These are phyloP conservation scores for Seira ritae DNA, from an alignment of 2,888 invertebrate genomes.

Conservation along the genomic window DNA sequence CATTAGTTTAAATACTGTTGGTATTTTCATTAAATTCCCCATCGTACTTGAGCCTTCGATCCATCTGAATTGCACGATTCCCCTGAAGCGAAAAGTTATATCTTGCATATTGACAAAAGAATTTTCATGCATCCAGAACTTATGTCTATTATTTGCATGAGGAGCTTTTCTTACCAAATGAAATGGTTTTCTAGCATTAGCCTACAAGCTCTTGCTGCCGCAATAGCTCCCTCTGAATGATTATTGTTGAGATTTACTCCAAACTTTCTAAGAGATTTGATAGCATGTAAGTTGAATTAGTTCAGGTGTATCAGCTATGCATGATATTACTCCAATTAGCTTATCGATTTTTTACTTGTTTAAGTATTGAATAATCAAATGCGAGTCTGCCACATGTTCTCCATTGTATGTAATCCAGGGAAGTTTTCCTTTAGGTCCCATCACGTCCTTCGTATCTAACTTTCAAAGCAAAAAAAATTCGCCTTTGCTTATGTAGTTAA, in stretches of 20 bases:
- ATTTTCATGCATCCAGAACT: neutral
- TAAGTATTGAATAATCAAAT: slow-evolving; percentile 75
- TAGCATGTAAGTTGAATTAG: too few relatives aligned
- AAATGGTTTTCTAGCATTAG: slow-evolving; percentile 32
- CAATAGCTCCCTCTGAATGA: neutral
- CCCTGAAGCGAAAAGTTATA: slow-evolving; percentile 26
- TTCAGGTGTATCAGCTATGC: too few relatives aligned
- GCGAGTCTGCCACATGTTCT: slow-evolving; percentile 75
- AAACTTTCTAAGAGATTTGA: slow-evolving; percentile 73
- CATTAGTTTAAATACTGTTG: slow-evolving; percentile 6
- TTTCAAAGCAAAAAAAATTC: slow-evolving; percentile 49
- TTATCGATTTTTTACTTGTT: slow-evolving; percentile 62
- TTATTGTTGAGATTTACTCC: slow-evolving; percentile 54
- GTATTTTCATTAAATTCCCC: slow-evolving; percentile 11
- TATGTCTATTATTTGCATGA: too few relatives aligned
- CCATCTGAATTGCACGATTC: neutral
- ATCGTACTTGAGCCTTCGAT: slow-evolving; percentile 14
- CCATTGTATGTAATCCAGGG: slow-evolving; percentile 76
- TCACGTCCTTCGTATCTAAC: slow-evolving; percentile 74
- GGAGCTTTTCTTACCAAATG: slow-evolving; percentile 26
- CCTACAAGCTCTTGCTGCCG: neutral
- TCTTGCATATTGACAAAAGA: slow-evolving; percentile 2
- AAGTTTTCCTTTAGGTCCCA: slow-evolving; percentile 75
- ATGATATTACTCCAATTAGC: too few relatives aligned
- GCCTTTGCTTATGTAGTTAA: too few relatives aligned